phyloP scores from a whole-genome alignment of 2,113 vertebrate genomes.

The Promerops cafer region DNA sequence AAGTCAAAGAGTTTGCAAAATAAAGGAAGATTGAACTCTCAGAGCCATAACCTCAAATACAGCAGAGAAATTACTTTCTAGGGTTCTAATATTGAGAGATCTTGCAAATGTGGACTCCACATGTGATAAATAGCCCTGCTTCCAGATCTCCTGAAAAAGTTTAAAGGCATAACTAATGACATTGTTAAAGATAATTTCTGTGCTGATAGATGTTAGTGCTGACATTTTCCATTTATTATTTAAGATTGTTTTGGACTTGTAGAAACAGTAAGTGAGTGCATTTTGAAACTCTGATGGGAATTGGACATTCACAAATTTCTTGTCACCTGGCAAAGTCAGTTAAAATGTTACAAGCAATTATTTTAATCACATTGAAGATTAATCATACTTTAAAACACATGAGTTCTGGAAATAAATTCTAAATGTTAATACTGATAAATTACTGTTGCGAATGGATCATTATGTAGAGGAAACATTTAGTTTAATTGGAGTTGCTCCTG shows the following conservation, averaged over 20 bases:
- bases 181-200: neutral
- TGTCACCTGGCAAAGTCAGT: constrained; percentile 28
- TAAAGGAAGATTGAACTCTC: neutral
- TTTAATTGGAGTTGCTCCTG: constrained; percentile 9
- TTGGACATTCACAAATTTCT: constrained; percentile 36
- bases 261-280: neutral
- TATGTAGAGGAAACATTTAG: constrained; percentile 29
- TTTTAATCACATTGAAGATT: constrained; percentile 34
- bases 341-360: constrained; percentile 41
- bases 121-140: neutral
- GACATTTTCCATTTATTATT: constrained; percentile 32
- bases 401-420: constrained; percentile 29
- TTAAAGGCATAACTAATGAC: neutral
- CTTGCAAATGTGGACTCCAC: neutral
- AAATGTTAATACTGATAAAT: constrained; percentile 46
- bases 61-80: neutral
- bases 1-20: neutral
- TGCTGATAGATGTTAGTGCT: neutral
- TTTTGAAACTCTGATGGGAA: constrained; percentile 14
- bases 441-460: neutral
- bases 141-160: neutral
- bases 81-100: neutral
- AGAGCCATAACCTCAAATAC: neutral
- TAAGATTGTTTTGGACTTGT: constrained; percentile 2
- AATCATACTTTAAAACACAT: constrained; percentile 26